Base-by-base conservation (phyloP, 2,113 vertebrate genomes). In the Laticauda colubrina region DNA sequence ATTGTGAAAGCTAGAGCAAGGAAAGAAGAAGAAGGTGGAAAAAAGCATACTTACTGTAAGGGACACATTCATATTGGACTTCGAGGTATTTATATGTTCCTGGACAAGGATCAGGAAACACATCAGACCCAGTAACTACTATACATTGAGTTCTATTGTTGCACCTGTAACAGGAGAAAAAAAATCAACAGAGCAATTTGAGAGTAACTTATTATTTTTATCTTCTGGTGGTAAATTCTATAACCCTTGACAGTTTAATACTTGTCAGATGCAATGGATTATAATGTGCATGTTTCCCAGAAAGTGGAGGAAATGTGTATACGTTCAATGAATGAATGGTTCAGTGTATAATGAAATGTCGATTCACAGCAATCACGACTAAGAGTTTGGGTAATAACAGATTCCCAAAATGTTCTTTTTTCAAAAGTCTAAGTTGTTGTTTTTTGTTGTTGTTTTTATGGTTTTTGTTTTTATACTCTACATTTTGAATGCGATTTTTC, bases 61-160 rank as follows among this genome's bases (percentile, higher is more conserved):
- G 99, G 95, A 99, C 99, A 98, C 99, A 99, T 98, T 99, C 99
- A 98, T 99, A 99, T 95, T 99, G 99, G 98, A 99, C 99, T 98
- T 99, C 99, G 97, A 99, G 98, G 94, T 99, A 99, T 96, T 99
- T 99, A 98, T 99, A 99, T 90, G 99, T 99, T 96, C 99, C 99
- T 29, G 99, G 99, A 97, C 99, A 99, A 94, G 99, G 99, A 98
- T 99, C 99, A 96, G 99, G 99, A 98, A 99, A 99, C 95, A 99
- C 99, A 95, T 99, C 99, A 96, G 99, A 99, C 96, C 99, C 99
- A 54, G 99, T 99, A 97, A 99, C 98, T 98, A 99, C 99, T 96
- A 99, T 98, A 96, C 99, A 99, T 95, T 99, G 99, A 94, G 99
- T 99, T 97, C 99, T 98, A 96, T 99, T 99, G 98, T 99, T 99